These are phyloP conservation scores for Campoplex capitator DNA, from an alignment of 2,888 invertebrate genomes.

Conservation along the genomic window DNA sequence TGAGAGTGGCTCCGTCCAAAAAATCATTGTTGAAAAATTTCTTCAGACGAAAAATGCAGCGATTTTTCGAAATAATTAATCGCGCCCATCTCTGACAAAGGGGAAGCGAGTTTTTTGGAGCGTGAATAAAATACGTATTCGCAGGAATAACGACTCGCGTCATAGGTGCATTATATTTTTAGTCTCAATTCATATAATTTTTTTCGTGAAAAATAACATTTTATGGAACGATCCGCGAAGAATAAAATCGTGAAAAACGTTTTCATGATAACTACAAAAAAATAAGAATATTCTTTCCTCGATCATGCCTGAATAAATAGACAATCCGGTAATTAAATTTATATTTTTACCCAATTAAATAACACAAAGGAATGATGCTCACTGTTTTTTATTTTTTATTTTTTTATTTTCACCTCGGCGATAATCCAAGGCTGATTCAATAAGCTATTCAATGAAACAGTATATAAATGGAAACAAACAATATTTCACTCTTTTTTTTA, in stretches of 20 bases:
- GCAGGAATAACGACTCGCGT: not conserved
- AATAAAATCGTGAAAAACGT: not conserved
- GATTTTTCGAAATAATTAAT: not conserved
- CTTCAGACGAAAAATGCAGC: not conserved
- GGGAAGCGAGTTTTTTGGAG: not conserved
- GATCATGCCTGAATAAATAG: not conserved
- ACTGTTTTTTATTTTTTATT: not conserved
- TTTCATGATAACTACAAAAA: not conserved
- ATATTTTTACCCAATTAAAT: constrained; percentile 1
- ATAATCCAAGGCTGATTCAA: not conserved
- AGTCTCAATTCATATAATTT: not conserved
- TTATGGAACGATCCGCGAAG: not conserved
- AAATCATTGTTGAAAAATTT: not conserved
- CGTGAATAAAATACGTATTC: not conserved
- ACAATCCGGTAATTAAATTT: not conserved
- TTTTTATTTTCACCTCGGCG: not conserved
- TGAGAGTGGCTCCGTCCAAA: not conserved
- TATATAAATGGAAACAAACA: not conserved
- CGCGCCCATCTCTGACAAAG: not conserved
- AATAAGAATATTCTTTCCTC: not conserved
- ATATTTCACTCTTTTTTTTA: not conserved
- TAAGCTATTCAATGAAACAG: not conserved
- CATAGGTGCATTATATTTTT: not conserved
- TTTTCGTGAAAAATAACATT: not conserved
- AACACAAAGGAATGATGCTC: not conserved